Conservation (phyloP, 2,888 invertebrate genomes). For the Aquatica leii region DNA sequence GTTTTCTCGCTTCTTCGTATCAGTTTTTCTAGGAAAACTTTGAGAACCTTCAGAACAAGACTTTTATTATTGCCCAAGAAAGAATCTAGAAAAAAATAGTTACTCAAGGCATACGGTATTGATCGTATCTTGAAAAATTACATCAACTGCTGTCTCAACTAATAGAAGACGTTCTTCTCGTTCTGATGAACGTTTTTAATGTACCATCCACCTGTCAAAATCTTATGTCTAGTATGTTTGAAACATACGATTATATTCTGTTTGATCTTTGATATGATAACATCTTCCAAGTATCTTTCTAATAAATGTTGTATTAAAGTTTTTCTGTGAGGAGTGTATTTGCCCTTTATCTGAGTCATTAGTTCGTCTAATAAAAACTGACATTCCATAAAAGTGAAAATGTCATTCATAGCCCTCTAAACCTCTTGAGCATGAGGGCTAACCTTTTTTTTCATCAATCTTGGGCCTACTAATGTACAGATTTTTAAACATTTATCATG, state of each 20-base stretch:
- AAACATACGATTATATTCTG: constrained; percentile 17
- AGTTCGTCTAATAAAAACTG: constrained; percentile 11
- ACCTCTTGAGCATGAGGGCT: too few relatives aligned
- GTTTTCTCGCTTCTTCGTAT: constrained; percentile 13
- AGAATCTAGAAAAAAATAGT: constrained; percentile 13
- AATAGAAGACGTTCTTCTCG: constrained; percentile 13
- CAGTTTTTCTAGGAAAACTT: constrained; percentile 14
- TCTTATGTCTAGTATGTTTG: constrained; percentile 14
- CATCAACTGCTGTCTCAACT: background rate
- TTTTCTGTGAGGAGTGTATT: constrained; percentile 8
- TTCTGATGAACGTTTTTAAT: constrained; percentile 14
- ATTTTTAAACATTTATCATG: constrained; percentile 11
- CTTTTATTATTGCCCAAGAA: constrained; percentile 18
- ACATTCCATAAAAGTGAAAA: constrained; percentile 8
- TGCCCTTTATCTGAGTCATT: background rate
- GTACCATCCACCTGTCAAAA: constrained; percentile 15
- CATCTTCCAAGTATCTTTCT: constrained; percentile 12
- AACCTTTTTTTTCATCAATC: too few relatives aligned
- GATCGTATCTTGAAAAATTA: background rate
- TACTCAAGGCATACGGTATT: constrained; percentile 14
- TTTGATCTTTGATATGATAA: constrained; percentile 17
- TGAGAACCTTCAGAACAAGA: constrained; percentile 15
- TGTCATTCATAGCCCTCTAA: too few relatives aligned
- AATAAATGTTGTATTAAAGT: constrained; percentile 18
- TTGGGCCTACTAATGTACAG: too few relatives aligned